phyloP scores from a whole-genome alignment of 2,113 vertebrate species.

The Lipotes vexillifer region DNA sequence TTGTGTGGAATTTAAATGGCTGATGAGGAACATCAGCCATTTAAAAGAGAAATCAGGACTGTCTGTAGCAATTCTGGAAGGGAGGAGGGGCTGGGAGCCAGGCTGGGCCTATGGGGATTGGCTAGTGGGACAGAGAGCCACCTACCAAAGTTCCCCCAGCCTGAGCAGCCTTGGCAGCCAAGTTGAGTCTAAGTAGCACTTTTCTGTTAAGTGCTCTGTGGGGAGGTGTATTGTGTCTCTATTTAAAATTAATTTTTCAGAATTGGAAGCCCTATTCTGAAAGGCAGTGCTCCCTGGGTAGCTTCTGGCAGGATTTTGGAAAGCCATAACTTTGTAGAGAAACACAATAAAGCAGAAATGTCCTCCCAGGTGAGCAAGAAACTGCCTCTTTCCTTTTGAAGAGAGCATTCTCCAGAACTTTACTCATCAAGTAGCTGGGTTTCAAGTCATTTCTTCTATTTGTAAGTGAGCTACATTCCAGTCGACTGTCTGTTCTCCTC shows the following conservation, averaged over 20 bases:
- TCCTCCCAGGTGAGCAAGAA: slow-evolving; percentile 66
- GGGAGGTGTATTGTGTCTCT: slow-evolving; percentile 64
- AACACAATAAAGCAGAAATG: slow-evolving; percentile 72
- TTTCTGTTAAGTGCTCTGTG: slow-evolving; percentile 45
- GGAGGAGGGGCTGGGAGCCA: not conserved
- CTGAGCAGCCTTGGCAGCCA: slow-evolving; percentile 19
- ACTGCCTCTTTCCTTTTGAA: slow-evolving; percentile 35
- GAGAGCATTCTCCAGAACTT: slow-evolving; percentile 48
- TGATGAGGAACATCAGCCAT: not conserved
- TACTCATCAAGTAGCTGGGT: slow-evolving; percentile 27
- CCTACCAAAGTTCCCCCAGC: not conserved
- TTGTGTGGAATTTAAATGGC: not conserved
- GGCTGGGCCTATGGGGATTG: not conserved
- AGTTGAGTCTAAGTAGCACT: slow-evolving; percentile 43
- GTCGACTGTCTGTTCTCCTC: not conserved
- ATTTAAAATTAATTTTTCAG: slow-evolving; percentile 72
- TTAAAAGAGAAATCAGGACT: not conserved
- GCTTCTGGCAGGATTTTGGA: slow-evolving; percentile 48
- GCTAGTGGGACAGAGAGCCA: not conserved
- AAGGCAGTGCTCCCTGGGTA: slow-evolving; percentile 48
- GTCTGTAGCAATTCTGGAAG: not conserved
- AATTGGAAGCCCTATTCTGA: slow-evolving; percentile 56
- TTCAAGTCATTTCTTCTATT: slow-evolving; percentile 42
- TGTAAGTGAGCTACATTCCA: slow-evolving; percentile 11
- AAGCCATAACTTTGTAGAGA: slow-evolving; percentile 63